Percentiles rank a stretch among this genome's conserved stretches.
Conservation (phyloP, 2,113 vertebrate species). For the Marcusenius ussheri region DNA sequence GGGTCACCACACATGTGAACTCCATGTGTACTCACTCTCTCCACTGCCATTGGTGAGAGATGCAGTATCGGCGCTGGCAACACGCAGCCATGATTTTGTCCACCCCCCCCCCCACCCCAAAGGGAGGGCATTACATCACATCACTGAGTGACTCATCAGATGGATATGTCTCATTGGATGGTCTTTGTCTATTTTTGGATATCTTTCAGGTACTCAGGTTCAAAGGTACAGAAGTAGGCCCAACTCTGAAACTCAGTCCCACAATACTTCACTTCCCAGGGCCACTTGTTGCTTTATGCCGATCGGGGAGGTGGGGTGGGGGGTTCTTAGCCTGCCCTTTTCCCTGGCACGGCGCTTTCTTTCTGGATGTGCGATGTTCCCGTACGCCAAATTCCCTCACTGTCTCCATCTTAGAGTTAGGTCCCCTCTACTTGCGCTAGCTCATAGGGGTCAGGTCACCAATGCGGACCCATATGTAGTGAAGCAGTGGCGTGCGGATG, state of each 20-base stretch:
- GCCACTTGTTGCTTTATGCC: neutral
- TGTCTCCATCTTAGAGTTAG: neutral
- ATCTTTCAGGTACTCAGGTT: neutral
- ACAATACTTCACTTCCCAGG: neutral
- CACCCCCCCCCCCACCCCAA: neutral
- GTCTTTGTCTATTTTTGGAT: neutral
- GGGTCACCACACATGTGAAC: slow-evolving; percentile 32
- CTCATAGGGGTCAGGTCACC: neutral
- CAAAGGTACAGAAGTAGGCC: neutral
- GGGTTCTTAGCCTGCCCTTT: neutral
- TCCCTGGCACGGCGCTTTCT: neutral
- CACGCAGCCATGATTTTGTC: neutral
- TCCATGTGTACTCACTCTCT: neutral
- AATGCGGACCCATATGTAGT: neutral
- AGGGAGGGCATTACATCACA: neutral
- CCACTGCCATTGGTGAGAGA: neutral
- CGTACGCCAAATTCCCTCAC: neutral
- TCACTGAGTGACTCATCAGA: neutral
- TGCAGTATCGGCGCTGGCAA: neutral
- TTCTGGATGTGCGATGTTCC: neutral
- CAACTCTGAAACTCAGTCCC: neutral
- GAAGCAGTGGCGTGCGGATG: neutral
- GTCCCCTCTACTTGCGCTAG: neutral
- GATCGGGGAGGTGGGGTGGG: neutral
- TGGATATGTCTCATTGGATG: neutral